Conservation (phyloP, 2,797 vertebrate genomes). For the Cottoperca gobio region DNA sequence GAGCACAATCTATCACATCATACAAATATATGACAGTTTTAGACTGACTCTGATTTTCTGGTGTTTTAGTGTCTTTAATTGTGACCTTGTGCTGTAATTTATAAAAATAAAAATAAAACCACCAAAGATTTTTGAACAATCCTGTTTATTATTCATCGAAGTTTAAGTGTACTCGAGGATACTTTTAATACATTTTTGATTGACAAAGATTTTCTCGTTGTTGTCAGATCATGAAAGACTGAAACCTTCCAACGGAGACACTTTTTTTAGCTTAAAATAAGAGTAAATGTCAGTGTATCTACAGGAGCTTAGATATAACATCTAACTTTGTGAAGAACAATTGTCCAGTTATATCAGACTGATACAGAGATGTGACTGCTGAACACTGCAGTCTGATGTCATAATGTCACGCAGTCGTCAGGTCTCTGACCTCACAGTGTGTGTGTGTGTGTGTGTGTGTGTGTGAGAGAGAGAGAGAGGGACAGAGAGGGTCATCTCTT, state of each 20-base stretch:
- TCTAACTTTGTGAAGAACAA: neutral
- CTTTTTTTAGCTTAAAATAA: neutral
- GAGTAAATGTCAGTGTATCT: neutral
- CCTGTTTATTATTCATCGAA: neutral
- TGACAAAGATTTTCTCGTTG: neutral
- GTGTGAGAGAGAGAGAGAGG: neutral
- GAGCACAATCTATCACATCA: neutral
- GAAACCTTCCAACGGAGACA: neutral
- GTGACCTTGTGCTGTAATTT: neutral
- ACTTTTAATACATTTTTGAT: neutral
- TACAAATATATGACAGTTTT: neutral
- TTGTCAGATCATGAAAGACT: neutral
- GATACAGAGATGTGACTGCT: neutral
- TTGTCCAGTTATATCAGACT: neutral
- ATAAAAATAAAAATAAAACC: neutral
- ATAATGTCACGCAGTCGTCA: slow-evolving; percentile 77
- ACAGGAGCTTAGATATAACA: neutral
- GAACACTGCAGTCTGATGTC: slow-evolving; percentile 65
- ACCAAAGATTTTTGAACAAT: neutral
- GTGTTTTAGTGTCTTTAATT: neutral
- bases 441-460: slow-evolving; percentile 34
- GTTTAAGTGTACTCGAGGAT: neutral
- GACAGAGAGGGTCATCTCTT: neutral
- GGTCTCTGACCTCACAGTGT: slow-evolving; percentile 74
- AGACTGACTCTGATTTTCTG: no score